These are phyloP conservation scores for Calyptommatus sinebrachiatus DNA, from an alignment of 2,113 vertebrate species.

Conservation along the genomic window DNA sequence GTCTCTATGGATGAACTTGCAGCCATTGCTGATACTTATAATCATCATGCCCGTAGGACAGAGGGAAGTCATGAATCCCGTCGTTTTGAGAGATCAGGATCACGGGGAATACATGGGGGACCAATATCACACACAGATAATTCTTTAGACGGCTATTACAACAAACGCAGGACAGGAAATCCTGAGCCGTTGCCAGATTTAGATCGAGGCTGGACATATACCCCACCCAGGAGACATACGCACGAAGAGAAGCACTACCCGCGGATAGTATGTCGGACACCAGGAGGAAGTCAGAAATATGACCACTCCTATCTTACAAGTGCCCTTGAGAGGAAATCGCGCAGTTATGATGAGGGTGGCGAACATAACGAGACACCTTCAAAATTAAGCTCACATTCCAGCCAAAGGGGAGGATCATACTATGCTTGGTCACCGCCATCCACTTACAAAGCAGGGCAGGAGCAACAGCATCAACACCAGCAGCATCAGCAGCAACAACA, in stretches of 20 bases:
- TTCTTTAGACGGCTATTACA: slow-evolving; percentile 70
- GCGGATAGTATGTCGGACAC: slow-evolving; percentile 76
- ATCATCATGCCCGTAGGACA: slow-evolving; percentile 69
- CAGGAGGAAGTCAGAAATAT: slow-evolving; percentile 77
- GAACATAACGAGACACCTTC: slow-evolving; percentile 80
- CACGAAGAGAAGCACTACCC: slow-evolving; percentile 78
- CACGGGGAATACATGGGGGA: slow-evolving; percentile 44
- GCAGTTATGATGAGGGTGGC: slow-evolving; percentile 70
- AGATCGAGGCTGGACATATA: slow-evolving; percentile 74
- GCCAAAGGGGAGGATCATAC: slow-evolving; percentile 70
- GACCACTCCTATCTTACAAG: slow-evolving; percentile 81
- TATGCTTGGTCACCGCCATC: slow-evolving; percentile 74
- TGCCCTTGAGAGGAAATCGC: slow-evolving; percentile 83
- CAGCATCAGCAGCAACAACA: slow-evolving; percentile 52
- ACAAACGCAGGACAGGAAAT: slow-evolving; percentile 68
- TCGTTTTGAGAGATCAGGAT: slow-evolving; percentile 70
- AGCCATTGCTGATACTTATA: slow-evolving; percentile 85
- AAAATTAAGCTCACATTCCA: slow-evolving; percentile 77
- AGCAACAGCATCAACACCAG: slow-evolving; percentile 60
- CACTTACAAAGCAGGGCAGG: slow-evolving; percentile 66
- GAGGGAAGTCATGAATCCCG: slow-evolving; percentile 74
- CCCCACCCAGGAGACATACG: slow-evolving; percentile 73
- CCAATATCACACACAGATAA: slow-evolving; percentile 63
- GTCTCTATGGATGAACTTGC: slow-evolving; percentile 94
- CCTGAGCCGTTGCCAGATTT: slow-evolving; percentile 63